Evolutionary conservation across 2,797 vertebrate species (phyloP).

Genomic region (Astyanax mexicanus): DNA sequence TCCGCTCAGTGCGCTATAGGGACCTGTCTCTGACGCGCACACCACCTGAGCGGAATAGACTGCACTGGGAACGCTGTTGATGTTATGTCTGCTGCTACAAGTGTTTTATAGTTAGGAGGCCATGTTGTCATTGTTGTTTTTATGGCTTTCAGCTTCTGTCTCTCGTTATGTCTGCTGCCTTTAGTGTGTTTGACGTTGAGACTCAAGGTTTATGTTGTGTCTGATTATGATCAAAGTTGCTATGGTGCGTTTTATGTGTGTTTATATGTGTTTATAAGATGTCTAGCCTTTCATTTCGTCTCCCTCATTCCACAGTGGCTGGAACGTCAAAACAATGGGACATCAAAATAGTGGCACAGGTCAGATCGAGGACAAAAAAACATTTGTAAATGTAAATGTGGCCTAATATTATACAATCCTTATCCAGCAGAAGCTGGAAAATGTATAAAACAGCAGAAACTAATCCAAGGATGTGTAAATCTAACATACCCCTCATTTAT

Average conservation of each 20-base stretch:
- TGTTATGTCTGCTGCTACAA: slow-evolving; percentile 2
- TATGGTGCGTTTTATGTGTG: background rate
- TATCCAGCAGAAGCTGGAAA: too few relatives aligned
- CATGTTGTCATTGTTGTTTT: background rate
- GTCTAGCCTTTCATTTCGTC: too few relatives aligned
- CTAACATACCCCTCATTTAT: too few relatives aligned
- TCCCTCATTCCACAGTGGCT: background rate
- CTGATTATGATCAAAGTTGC: background rate
- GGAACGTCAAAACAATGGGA: too few relatives aligned
- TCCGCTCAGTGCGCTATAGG: background rate
- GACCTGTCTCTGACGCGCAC: background rate
- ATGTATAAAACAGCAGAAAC: too few relatives aligned
- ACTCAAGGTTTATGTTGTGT: background rate
- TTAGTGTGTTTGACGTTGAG: background rate
- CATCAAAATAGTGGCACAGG: too few relatives aligned
- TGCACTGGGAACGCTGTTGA: background rate
- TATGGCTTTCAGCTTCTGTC: background rate
- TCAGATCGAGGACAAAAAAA: too few relatives aligned
- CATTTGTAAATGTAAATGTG: too few relatives aligned
- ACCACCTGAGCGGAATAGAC: background rate
- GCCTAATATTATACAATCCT: too few relatives aligned
- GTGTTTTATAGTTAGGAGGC: background rate
- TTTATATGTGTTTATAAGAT: background rate
- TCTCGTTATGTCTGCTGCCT: background rate
- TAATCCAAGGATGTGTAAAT: too few relatives aligned